Evolutionary conservation across 2,113 vertebrate genomes (phyloP), one percentile per base, ranked within the genome.

Genomic region (Microcebus ravelobensis): DNA sequence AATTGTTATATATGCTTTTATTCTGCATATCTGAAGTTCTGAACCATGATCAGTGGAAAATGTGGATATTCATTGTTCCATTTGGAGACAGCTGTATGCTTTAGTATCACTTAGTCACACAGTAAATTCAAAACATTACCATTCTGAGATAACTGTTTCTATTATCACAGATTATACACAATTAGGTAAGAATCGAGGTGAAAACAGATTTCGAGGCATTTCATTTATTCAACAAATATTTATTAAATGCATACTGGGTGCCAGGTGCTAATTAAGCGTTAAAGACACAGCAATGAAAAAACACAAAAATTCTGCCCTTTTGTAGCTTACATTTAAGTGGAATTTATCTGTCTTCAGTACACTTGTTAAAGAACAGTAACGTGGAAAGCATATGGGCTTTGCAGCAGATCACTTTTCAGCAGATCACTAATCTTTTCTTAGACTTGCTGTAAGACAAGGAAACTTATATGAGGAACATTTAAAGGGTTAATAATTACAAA

Each of bases 401-500:
- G 23, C 6, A 76, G 34, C 34, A 74, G 20, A 52, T n/a, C 18
- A 39, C 29, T 77, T 88, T 13, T 59, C 21, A 67, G 34, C 57
- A 68, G 42, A 15, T 23, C 50, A 2, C 8, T 10, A 86, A 87
- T 15, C 11, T 74, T 70, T n/a, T 15, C 31, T 65, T 70, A 70
- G 21, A 65, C 42, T 65, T 74, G 12, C 7, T 67, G 11, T 71
- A 52, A 70, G 65, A 67, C 55, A 21, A 67, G 29, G 34, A 87
- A 71, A 59, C 3, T 9, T 61, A 36, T 12, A 39, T 34, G 48
- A 90, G 25, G 25, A 23, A 15, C 1, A 71, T 34, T 42, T 55
- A 13, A 94, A 87, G 2, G 20, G 11, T 61, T 85, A 90, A 65
- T 96, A 92, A 59, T 95, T 61, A n/a, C 27, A 61, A 86, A 88